Evolutionary conservation across 2,797 vertebrate genomes (phyloP), one percentile per base, ranked within the genome.

Genomic region (Sebastes paucispinis): DNA sequence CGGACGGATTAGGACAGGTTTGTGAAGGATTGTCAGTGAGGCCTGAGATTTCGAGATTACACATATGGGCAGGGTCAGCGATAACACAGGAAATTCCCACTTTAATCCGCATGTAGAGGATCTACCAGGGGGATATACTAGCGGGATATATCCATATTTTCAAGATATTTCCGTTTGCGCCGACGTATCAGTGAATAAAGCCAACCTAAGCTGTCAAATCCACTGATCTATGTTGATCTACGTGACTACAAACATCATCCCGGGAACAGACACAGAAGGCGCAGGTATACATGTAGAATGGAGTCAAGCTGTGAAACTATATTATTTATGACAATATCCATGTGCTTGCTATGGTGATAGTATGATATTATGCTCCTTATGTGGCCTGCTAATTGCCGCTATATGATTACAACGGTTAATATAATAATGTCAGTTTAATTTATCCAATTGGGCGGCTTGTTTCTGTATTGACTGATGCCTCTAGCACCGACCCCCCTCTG

Each of bases 1-100:
- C 59, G 4, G 70, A 66, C 2, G 78, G 92, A 95, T 94, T 92
- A 92, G 27, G 69, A 88, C 90, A 94, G 80, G 58, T 92, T 92
- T 91, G 85, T 78, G 69, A 89, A 78, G 89, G 84, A 94, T 90
- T 92, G 88, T 86, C 73, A 59, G 77, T 18, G 50, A 83, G 63
- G 81, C 79, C 72, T 78, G 80, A 91, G 91, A 90, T 88, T 86
- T 88, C 73, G 55, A 92, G 94, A 95, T 95, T 93, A 93, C 32
- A 76, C 78, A 88, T 84, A 90, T 87, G 86, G 78, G 69, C 63
- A 63, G 66, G 57, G 43, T 77, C 55, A 81, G 83, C 39, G 87
- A 83, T 80, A 84, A 91, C 58, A 88, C 77, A 82, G 85, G 89
- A 89, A 84, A 88, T 82, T 92, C 87, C 79, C 87, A 87, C 89